Conservation (phyloP, 2,113 vertebrate genomes). For the Tragelaphus buxtoni region DNA sequence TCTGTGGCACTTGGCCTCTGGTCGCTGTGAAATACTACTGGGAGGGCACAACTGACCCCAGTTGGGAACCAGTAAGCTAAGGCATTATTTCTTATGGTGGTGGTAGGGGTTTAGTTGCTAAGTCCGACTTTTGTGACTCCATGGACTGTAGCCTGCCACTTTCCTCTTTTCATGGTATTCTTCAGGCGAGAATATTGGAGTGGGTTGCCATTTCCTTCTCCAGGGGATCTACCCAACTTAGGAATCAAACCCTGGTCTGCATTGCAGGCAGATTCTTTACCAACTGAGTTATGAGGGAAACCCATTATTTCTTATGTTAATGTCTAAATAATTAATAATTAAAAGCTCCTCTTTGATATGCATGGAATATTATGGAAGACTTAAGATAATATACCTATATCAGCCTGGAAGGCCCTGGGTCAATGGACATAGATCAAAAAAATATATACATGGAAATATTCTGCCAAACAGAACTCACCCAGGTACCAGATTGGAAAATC, state of each 20-base stretch:
- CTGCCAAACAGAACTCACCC: neutral
- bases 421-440: neutral
- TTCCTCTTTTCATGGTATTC: neutral
- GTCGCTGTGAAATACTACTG: neutral
- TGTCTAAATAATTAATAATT: neutral
- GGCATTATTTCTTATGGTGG: neutral
- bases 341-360: neutral
- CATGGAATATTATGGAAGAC: neutral
- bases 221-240: neutral
- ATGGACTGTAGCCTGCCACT: neutral
- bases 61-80: neutral
- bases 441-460: neutral
- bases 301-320: neutral
- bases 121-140: neutral
- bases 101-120: neutral
- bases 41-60: neutral
- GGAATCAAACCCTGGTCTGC: neutral
- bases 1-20: neutral
- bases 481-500: neutral
- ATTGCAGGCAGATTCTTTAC: neutral
- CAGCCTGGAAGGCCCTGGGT: neutral
- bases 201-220: neutral
- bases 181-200: fast-evolving
- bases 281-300: neutral
- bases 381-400: neutral